phyloP scores from a whole-genome alignment of 2,797 vertebrate species.

The Aulostomus chinensis region DNA sequence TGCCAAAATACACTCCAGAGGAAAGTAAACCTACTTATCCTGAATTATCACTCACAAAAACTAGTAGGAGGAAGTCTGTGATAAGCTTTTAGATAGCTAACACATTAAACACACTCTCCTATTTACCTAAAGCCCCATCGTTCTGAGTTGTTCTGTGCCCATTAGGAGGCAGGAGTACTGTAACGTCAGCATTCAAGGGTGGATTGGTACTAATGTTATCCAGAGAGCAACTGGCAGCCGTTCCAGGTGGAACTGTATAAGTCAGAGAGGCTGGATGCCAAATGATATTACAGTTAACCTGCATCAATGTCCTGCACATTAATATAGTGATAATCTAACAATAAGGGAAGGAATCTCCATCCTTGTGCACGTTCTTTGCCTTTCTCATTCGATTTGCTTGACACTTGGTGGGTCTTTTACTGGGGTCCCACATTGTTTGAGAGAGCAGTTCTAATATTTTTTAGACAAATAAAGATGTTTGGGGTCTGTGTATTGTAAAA shows the following conservation, averaged over 20 bases:
- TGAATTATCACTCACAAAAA: constrained; percentile 63
- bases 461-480: too few relatives aligned
- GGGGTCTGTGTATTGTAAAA: too few relatives aligned
- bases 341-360: too few relatives aligned
- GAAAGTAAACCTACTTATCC: constrained; percentile 61
- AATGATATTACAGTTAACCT: too few relatives aligned
- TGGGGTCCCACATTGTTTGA: too few relatives aligned
- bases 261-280: background rate
- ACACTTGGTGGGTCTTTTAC: too few relatives aligned
- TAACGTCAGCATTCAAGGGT: constrained; percentile 42
- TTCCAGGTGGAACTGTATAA: constrained; percentile 33
- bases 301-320: too few relatives aligned
- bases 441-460: too few relatives aligned
- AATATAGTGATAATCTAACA: too few relatives aligned
- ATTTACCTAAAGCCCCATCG: constrained; percentile 34
- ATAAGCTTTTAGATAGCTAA: constrained; percentile 40
- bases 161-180: constrained; percentile 32
- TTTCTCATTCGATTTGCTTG: too few relatives aligned
- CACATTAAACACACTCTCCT: constrained; percentile 7
- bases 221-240: constrained; percentile 42
- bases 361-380: too few relatives aligned
- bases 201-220: constrained; percentile 52
- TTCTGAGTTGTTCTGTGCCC: constrained; percentile 15
- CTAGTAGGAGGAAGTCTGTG: constrained; percentile 29
- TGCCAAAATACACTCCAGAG: constrained; percentile 71